These are phyloP conservation scores for Otocyon megalotis DNA, from an alignment of 2,113 vertebrate genomes.

Conservation along the genomic window DNA sequence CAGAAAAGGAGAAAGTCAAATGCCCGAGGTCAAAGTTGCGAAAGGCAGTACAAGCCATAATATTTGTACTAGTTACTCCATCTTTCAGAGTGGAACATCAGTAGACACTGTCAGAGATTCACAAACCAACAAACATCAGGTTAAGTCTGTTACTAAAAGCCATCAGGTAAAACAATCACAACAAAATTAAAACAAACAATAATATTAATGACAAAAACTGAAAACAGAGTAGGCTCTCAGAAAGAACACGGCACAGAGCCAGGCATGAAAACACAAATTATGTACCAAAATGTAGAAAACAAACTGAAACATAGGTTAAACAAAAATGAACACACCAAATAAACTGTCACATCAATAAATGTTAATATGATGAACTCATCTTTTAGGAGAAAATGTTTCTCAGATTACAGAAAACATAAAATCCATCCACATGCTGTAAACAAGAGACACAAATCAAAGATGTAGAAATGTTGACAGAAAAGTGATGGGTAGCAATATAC, in stretches of 20 bases:
- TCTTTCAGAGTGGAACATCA: background rate
- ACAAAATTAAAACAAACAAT: background rate
- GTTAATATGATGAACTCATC: background rate
- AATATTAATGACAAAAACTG: background rate
- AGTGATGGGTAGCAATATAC: background rate
- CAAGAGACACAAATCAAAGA: background rate
- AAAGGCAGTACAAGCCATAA: background rate
- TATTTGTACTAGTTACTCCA: background rate
- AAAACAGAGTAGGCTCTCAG: background rate
- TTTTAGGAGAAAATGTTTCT: slow-evolving; percentile 4
- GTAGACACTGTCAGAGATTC: background rate
- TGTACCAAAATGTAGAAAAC: background rate
- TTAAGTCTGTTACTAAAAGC: background rate
- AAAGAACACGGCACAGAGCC: background rate
- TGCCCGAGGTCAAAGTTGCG: background rate
- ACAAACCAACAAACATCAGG: background rate
- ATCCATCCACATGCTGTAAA: background rate
- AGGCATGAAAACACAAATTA: background rate
- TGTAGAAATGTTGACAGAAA: background rate
- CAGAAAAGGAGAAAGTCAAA: background rate
- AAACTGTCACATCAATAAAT: background rate
- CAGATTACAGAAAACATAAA: background rate
- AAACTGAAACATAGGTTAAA: background rate
- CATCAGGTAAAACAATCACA: background rate
- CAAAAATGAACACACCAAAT: background rate